phyloP scores from a whole-genome alignment of 1,140 invertebrate genomes.

The Thaumetopoea pityocampa region DNA sequence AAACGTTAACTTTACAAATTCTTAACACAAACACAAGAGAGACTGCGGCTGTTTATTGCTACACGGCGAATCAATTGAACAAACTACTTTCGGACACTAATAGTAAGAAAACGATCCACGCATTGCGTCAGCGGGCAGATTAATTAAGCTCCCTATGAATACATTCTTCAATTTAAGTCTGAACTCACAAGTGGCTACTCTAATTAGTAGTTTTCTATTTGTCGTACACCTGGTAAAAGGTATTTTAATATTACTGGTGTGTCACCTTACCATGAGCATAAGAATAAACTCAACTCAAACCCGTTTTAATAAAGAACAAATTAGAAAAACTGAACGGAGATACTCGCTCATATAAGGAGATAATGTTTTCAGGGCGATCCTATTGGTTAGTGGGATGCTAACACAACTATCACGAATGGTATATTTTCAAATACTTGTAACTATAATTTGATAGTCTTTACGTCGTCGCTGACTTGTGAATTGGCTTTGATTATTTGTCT shows the following conservation, averaged over 20 bases:
- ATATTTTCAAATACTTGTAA: constrained; percentile 63
- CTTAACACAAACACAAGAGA: constrained; percentile 48
- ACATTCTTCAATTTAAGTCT: constrained; percentile 56
- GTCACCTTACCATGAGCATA: constrained; percentile 26
- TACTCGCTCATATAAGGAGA: constrained; percentile 46
- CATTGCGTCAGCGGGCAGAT: constrained; percentile 55
- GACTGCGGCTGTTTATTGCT: constrained; percentile 47
- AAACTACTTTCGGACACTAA: constrained; percentile 61
- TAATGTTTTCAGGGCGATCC: constrained; percentile 48
- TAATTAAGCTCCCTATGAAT: constrained; percentile 66
- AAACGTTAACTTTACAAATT: constrained; percentile 63
- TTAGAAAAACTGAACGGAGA: constrained; percentile 13
- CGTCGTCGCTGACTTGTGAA: constrained; percentile 51
- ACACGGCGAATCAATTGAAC: constrained; percentile 61
- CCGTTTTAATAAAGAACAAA: constrained; percentile 29
- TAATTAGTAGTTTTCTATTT: constrained; percentile 72
- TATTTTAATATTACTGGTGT: constrained; percentile 54
- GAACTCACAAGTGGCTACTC: constrained; percentile 50
- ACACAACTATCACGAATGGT: constrained; percentile 57
- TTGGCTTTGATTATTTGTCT: constrained; percentile 61
- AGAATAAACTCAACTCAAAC: constrained; percentile 40
- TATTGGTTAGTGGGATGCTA: constrained; percentile 58
- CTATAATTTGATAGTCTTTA: constrained; percentile 65
- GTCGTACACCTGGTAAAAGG: constrained; percentile 64
- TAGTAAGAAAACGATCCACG: constrained; percentile 58